Base-by-base conservation (phyloP, 2,797 vertebrate species). In the Mastacembelus armatus region DNA sequence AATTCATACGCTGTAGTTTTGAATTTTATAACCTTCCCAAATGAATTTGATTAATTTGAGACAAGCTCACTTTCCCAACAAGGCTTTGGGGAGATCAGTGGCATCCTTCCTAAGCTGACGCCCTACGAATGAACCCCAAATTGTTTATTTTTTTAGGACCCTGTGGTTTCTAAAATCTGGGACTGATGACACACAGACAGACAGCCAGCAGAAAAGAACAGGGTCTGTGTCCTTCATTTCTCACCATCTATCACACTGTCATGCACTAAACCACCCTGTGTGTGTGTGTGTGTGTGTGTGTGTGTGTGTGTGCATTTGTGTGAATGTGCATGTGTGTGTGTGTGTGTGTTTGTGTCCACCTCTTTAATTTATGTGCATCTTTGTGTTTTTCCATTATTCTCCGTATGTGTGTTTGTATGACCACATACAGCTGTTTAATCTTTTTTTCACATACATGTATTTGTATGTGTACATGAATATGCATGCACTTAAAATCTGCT, bases 101-200 rank as follows among this genome's bases (percentile, higher is more conserved):
- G 51, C 76, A 71, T 77, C 67, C 65, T 80, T 68, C 52, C 26
- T 51, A 43, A 81, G 78, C 62, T 76, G 69, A 85, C 63, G 24
- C 67, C 77, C 78, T 77, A 81, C 85, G 60, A 86, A 80, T 93
- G 90, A 93, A 93, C 81, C 88, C 86, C 80, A 93, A 93, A 94
- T 91, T 93, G 87, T 93, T 84, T 87, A 85, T 94, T 92, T 94
- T n/a, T 94, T 93, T 93, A 94, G 94, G 94, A 95, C 93, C 90
- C 93, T 90, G 93, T 95, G 92, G 93, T 93, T 92, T 94, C 93
- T 92, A 95, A 95, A 94, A 94, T 94, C 93, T 95, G 94, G 94
- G 93, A 94, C 92, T 95, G 94, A 95, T 93, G 93, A 91, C 88
- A 90, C 90, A 90, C 84, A 91, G 91, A 93, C 88, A 87, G 84